phyloP scores from a whole-genome alignment of 2,888 invertebrate species.

The Agriotes lineatus region DNA sequence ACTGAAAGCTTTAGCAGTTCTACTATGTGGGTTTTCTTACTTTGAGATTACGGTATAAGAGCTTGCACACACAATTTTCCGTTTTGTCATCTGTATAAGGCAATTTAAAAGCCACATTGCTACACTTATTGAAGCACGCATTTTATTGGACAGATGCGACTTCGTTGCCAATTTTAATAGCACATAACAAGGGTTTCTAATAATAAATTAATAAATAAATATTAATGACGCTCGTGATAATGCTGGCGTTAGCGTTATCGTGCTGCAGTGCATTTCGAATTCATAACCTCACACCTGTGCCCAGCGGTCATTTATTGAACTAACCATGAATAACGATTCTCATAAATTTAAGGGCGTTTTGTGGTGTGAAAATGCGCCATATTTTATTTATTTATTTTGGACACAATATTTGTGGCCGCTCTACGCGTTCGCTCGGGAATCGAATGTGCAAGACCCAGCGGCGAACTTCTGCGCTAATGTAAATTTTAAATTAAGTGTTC shows the following conservation, averaged over 20 bases:
- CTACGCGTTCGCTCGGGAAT: constrained; percentile 5
- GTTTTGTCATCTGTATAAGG: too few relatives aligned
- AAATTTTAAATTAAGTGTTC: constrained; percentile 20
- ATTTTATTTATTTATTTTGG: constrained; percentile 32
- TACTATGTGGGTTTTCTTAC: too few relatives aligned
- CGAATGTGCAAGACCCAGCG: neutral
- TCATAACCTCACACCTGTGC: constrained; percentile 48
- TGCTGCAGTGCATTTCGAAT: constrained; percentile 41
- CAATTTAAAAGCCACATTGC: too few relatives aligned
- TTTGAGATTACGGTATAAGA: too few relatives aligned
- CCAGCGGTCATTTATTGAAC: constrained; percentile 49
- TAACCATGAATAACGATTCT: constrained; percentile 48
- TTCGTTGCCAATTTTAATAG: neutral
- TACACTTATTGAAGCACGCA: too few relatives aligned
- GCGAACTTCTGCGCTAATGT: constrained; percentile 9
- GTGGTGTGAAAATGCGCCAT: constrained; percentile 32
- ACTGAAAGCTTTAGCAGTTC: too few relatives aligned
- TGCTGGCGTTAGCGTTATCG: constrained; percentile 40
- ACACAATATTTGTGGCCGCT: neutral
- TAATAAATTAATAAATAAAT: constrained; percentile 3
- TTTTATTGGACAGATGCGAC: too few relatives aligned
- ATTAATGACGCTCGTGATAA: constrained; percentile 33
- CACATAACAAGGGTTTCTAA: neutral
- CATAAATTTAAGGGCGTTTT: constrained; percentile 41
- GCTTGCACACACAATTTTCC: too few relatives aligned